Base-by-base conservation (phyloP, 2,888 invertebrate genomes). In the Drosophila seclusa region DNA sequence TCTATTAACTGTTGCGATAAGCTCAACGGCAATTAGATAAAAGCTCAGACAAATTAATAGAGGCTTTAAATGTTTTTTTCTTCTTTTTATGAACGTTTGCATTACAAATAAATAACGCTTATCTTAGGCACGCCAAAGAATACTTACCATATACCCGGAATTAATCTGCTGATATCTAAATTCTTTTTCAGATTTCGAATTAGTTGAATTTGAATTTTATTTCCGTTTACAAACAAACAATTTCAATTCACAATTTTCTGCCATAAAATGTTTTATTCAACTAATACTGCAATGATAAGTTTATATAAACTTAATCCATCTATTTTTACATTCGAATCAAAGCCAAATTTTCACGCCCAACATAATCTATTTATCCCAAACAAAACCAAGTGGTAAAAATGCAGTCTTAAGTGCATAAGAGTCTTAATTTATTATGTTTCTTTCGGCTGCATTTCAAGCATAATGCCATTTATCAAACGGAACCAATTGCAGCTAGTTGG, bases 381-480 rank as follows among this genome's bases (percentile, higher is more conserved):
- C 4, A 40, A 40, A 40, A 1, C 40, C 4, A 10, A n/a, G 4
- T 40, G 40, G 40, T 3, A 13, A 7, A 21, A 45, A 21, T 13
- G 2, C 21, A 13, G 40, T 61, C 57, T 61, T 11, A 68, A 79
- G 80, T 78, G 78, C 64, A 79, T 68, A 16, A 27, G 49, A 42
- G 57, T 31, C 34, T 79, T 6, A 49, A 49, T 49, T 49, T 49
- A 49, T 49, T 27, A 10, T 16, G 18, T 49, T 27, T 49, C 18
- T 27, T 27, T 49, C 27, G 24, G 6, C 10, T 27, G 49, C 49
- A 49, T 49, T 27, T 49, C 45, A 21, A 16, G 11, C 21, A 11
- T 21, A 21, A 42, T 21, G 21, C 21, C 42, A 42, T 42, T 5
- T 24, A 24, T 24, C 45, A 45, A 21, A 8, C 21, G 42, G 42